Conservation (phyloP, 1,140 invertebrate genomes). For the Tetramorium simillimum region DNA sequence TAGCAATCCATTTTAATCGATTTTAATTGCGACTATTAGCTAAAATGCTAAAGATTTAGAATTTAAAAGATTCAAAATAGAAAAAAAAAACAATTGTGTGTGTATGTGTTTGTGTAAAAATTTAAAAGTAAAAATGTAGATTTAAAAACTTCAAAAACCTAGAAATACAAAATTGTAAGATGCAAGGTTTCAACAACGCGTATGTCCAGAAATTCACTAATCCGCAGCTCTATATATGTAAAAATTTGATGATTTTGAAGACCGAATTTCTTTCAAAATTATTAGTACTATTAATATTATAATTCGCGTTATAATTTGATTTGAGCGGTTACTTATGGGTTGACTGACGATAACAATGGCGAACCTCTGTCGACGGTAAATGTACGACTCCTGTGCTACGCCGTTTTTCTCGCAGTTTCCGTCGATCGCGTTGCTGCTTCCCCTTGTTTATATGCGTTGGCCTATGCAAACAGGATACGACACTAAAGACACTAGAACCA, state of each 20-base stretch:
- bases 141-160: not conserved
- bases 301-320: not conserved
- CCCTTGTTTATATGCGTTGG: constrained; percentile 87
- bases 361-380: constrained; percentile 88
- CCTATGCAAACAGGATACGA: constrained; percentile 79
- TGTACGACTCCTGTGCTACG: constrained; percentile 89
- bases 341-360: constrained; percentile 59
- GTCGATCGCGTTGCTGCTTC: constrained; percentile 87
- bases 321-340: constrained; percentile 22
- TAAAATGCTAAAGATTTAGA: not conserved
- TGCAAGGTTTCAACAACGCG: not conserved
- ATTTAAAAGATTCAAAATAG: not conserved
- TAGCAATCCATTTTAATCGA: not conserved
- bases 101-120: not conserved
- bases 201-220: constrained; percentile 5
- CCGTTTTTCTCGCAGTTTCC: constrained; percentile 88
- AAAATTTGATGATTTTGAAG: not conserved
- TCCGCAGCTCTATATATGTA: not conserved
- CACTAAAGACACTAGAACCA: constrained; percentile 74
- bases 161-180: not conserved
- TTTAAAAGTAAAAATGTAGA: not conserved
- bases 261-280: constrained; percentile 9
- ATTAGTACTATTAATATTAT: not conserved
- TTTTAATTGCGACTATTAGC: not conserved
- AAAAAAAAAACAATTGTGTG: not conserved